phyloP scores from a whole-genome alignment of 2,888 invertebrate species.

The Andricus quercusramuli region DNA sequence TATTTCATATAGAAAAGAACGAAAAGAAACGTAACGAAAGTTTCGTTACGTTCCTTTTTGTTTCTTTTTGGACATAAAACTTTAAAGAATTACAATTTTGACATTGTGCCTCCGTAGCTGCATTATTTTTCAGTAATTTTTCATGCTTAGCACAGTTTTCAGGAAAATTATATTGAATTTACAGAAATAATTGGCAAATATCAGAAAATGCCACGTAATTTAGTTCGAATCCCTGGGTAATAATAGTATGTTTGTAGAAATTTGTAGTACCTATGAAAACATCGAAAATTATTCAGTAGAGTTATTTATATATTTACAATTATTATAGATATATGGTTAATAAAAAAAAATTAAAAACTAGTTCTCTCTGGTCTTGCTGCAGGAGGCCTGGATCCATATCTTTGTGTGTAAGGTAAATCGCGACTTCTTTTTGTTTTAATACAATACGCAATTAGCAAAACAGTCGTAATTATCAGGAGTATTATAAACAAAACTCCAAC shows the following conservation, averaged over 20 bases:
- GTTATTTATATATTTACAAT: conserved; percentile 31
- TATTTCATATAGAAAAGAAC: too few species aligned
- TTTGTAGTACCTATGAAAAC: conserved; percentile 9
- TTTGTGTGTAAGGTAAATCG: conserved; percentile 81
- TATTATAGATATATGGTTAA: background rate
- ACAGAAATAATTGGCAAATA: too few species aligned
- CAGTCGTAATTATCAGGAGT: conserved; percentile 81
- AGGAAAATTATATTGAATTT: too few species aligned
- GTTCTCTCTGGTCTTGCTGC: conserved; percentile 64
- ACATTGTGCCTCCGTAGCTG: too few species aligned
- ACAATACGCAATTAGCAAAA: conserved; percentile 83
- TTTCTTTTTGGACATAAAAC: too few species aligned
- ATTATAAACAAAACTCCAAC: conserved; percentile 84
- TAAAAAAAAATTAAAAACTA: conserved; percentile 46
- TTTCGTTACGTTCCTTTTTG: too few species aligned
- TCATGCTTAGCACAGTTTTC: too few species aligned
- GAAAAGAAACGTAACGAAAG: too few species aligned
- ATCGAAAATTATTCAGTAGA: background rate
- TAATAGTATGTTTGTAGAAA: background rate
- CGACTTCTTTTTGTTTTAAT: conserved; percentile 80
- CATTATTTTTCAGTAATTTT: too few species aligned
- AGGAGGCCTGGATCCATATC: conserved; percentile 73
- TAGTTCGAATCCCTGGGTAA: background rate
- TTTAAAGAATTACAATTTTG: too few species aligned
- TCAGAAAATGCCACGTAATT: too few species aligned